phyloP scores from a whole-genome alignment of 2,113 vertebrate genomes.

The Chloebia gouldiae region DNA sequence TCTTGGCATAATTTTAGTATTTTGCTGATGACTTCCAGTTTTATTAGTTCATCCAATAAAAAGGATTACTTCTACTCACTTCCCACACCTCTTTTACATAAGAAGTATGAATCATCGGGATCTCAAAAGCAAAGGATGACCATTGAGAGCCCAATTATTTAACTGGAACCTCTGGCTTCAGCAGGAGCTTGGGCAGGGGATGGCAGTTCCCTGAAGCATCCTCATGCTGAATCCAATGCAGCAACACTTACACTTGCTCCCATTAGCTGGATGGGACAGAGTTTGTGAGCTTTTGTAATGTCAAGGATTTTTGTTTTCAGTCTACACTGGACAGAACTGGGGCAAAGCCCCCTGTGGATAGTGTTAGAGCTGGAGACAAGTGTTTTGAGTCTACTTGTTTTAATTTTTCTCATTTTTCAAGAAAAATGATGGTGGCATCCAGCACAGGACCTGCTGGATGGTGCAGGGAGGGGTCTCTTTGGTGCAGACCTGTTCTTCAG shows the following conservation, averaged over 20 bases:
- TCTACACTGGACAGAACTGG: background rate
- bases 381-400: background rate
- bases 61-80: background rate
- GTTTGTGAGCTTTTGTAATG: background rate
- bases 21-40: background rate
- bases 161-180: background rate
- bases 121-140: background rate
- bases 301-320: background rate
- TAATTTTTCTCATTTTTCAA: background rate
- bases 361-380: background rate
- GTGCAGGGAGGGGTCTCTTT: background rate
- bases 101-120: rapidly evolving
- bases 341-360: background rate
- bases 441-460: background rate
- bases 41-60: background rate
- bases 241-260: background rate
- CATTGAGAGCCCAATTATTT: background rate
- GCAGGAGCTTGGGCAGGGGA: background rate
- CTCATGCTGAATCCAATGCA: background rate
- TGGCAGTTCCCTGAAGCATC: background rate
- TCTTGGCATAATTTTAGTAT: background rate
- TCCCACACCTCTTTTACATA: background rate
- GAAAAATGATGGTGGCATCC: background rate
- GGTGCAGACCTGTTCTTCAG: background rate
- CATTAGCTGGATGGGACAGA: rapidly evolving